phyloP scores from a whole-genome alignment of 35 echinoderm and acorn worm genomes.

The Nesometra sesokonis region DNA sequence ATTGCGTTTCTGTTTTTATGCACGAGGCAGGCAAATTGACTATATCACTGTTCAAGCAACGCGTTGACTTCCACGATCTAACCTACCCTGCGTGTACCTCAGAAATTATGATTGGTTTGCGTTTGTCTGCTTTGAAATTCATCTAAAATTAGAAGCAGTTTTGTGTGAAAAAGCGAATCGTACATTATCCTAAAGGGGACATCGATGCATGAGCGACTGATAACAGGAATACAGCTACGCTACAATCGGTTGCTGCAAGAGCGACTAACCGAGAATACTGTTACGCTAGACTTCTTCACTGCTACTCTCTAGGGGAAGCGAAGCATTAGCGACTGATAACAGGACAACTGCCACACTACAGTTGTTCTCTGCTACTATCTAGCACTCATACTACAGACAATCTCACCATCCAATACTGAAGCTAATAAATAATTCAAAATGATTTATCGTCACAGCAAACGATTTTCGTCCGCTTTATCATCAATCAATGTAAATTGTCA shows the following conservation, averaged over 20 bases:
- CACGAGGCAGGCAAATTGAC: no score
- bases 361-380: not conserved
- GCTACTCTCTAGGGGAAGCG: no score
- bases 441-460: not conserved
- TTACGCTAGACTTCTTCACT: no score
- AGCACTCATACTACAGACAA: not conserved
- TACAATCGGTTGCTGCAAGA: no score
- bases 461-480: not conserved
- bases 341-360: not conserved
- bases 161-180: not conserved
- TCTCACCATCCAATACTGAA: not conserved
- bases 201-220: not conserved
- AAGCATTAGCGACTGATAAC: not conserved
- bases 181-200: not conserved
- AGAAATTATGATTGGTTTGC: not conserved
- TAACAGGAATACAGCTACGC: no score
- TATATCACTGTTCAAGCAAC: no score
- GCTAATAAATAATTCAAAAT: not conserved
- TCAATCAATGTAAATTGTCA: slow-evolving; percentile 1
- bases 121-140: not conserved
- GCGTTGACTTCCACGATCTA: no score
- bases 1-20: no score
- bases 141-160: not conserved
- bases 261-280: no score
- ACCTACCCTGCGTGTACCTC: not conserved